A percentile compares a stretch with the other conserved stretches of the same genome.
phyloP scores from a whole-genome alignment of 2,797 vertebrate genomes.

The Lepilemur ruficaudatus region DNA sequence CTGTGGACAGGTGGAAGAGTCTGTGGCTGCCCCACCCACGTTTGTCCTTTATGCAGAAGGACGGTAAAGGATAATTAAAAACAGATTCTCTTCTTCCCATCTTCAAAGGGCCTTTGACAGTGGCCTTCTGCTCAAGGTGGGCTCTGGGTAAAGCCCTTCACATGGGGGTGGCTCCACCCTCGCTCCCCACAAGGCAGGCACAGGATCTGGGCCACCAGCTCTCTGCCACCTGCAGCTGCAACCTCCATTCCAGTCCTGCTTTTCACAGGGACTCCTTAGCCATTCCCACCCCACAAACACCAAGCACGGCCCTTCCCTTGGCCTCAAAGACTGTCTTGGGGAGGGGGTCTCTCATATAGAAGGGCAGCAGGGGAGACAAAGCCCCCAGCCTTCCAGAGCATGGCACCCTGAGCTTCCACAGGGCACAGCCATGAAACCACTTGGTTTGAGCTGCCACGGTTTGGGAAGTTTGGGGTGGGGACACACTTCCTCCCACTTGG shows the following conservation, averaged over 20 bases:
- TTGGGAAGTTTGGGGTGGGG: background rate
- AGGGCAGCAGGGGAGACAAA: background rate
- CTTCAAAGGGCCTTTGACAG: background rate
- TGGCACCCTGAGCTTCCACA: background rate
- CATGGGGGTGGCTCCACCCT: background rate
- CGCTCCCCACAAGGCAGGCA: background rate
- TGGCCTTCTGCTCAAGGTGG: background rate
- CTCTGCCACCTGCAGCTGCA: background rate
- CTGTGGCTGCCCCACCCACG: background rate
- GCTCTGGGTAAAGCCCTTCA: background rate
- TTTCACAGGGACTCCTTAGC: background rate
- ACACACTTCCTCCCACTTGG: too few relatives aligned
- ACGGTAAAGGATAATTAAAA: background rate
- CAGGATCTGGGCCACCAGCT: background rate
- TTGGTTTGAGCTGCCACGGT: background rate
- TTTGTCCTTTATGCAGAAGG: background rate
- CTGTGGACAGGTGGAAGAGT: background rate
- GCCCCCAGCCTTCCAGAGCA: background rate
- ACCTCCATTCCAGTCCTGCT: background rate
- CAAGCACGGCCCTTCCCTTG: background rate
- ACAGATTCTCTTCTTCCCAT: background rate
- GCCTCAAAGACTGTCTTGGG: background rate
- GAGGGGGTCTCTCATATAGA: background rate
- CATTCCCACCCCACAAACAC: background rate
- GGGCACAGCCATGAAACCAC: background rate